Evolutionary conservation across 2,888 invertebrate species (phyloP).

Genomic region (Drosophila lacicola): DNA sequence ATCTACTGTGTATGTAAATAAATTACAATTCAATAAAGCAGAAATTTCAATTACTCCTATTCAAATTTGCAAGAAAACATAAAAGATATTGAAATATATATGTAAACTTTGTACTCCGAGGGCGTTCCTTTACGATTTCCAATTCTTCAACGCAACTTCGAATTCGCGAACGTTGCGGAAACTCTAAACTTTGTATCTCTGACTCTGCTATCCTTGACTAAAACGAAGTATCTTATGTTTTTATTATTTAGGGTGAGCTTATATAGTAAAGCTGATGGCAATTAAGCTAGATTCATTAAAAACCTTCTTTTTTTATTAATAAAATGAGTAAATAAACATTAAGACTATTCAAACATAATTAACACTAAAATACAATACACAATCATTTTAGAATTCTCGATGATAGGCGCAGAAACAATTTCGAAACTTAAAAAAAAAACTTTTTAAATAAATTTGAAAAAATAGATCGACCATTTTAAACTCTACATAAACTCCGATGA

Average conservation of each 20-base stretch:
- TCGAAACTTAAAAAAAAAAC: background rate
- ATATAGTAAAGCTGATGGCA: no score
- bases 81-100: no score
- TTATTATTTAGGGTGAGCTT: no score
- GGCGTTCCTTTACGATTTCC: no score
- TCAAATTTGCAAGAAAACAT: background rate
- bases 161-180: no score
- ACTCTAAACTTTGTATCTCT: no score
- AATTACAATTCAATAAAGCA: conserved; percentile 20
- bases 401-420: background rate
- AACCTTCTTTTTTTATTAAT: no score
- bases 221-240: no score
- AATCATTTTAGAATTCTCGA: background rate
- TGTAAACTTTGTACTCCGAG: no score
- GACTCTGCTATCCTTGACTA: no score
- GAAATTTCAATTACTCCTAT: background rate
- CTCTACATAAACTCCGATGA: conserved; percentile 42
- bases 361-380: background rate
- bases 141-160: no score
- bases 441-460: background rate
- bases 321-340: background rate
- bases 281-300: no score
- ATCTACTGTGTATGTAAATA: conserved; percentile 24
- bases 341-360: background rate
- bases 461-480: background rate